A percentile compares a stretch with the other conserved stretches of the same genome.
Evolutionary conservation across 2,113 vertebrate genomes (phyloP).

Genomic region (Sturnus vulgaris): DNA sequence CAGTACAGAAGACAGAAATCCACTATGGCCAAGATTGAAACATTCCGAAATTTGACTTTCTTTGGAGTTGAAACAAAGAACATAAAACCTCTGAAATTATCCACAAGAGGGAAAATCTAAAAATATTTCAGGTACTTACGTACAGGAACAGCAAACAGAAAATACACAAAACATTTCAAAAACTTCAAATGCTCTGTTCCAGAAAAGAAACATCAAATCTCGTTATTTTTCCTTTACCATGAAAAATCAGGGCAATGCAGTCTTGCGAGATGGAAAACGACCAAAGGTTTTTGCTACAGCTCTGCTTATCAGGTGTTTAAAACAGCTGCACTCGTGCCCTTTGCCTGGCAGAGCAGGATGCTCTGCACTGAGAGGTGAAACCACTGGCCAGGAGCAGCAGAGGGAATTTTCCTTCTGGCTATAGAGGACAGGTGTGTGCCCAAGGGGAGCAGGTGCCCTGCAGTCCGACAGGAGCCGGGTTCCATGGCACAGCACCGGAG

Average conservation of each 20-base stretch:
- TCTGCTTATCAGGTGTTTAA: neutral
- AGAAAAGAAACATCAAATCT: neutral
- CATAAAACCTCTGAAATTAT: neutral
- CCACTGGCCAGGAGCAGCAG: neutral
- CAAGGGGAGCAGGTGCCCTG: neutral
- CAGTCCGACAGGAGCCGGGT: neutral
- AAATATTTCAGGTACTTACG: neutral
- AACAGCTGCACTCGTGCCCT: neutral
- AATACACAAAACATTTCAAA: neutral
- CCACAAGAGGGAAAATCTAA: neutral
- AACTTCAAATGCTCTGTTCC: neutral
- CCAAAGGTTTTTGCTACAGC: neutral
- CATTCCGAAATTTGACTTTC: neutral
- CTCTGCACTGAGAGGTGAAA: neutral
- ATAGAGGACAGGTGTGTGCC: rapidly evolving
- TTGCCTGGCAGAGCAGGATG: neutral
- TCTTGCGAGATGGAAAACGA: neutral
- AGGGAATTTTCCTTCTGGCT: neutral
- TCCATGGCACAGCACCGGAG: neutral
- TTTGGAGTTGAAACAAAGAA: constrained; percentile 11
- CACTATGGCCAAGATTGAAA: neutral
- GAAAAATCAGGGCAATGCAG: neutral
- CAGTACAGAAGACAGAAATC: neutral
- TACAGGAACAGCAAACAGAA: neutral
- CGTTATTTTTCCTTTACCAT: neutral